Base-by-base conservation (phyloP, 2,113 vertebrate genomes). In the Pelusios castaneus region DNA sequence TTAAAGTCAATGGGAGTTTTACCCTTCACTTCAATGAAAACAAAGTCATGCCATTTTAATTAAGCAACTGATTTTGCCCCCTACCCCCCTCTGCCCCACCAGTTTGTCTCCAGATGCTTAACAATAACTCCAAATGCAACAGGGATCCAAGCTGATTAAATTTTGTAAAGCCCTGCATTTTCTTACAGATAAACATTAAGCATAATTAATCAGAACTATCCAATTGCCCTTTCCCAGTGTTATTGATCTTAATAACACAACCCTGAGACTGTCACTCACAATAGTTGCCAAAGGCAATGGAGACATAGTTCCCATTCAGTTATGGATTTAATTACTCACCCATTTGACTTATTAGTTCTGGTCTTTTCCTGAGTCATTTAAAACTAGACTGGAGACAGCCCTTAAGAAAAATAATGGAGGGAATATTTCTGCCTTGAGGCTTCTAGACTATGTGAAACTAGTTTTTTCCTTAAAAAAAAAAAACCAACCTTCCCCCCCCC, bases 161-260 rank as follows among this genome's bases (percentile, higher is more conserved):
- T 78, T 10, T 49, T 31, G 27, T 78, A 19, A 78, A 78, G 76
- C 52, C 9, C 51, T 4, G 8, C 52, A 31, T 29, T 38, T 21
- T 31, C 19, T 17, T 38, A 63, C 13, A 16, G 0, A 5, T n/a
- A 60, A 56, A 16, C 8, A 84, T 0, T 0, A 34, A 41, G 14
- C 70, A 43, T 8, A 41, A 5, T 70, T 22, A 87, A 52, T 58
- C 17, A 91, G n/a, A 17, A 41, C 41, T 22, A 63, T 56, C 78
- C 47, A 0, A 2, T 17, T 81, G 43, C 82, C 75, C 25, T 43
- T 80, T 0, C 0, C 38, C 67, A n/a, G 38, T 70, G 38, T 38
- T 38, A 38, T 75, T 75, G 22, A 75, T 43, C 70, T 43, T 83
- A 31, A 6, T 52, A 79, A 29, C 0, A 0, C 25, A 70, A 25